A percentile compares a stretch with the other conserved stretches of the same genome.
phyloP scores from a whole-genome alignment of 2,113 vertebrate genomes.

The Ardeotis arabs region DNA sequence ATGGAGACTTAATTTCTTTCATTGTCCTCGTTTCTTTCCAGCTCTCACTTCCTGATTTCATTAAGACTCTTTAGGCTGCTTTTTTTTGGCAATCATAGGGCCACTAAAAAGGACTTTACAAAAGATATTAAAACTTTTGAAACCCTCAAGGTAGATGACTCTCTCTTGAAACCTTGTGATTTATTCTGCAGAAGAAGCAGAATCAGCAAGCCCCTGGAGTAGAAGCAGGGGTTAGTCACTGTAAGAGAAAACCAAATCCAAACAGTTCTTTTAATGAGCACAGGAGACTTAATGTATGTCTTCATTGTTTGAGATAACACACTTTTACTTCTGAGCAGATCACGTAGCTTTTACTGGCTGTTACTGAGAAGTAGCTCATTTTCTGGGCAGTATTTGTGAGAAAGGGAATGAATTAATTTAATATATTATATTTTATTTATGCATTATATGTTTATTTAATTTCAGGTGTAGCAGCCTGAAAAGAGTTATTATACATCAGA shows the following conservation, averaged over 20 bases:
- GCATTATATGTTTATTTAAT: background rate
- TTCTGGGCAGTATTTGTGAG: background rate
- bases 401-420: background rate
- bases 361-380: background rate
- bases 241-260: conserved; percentile 12
- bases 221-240: conserved; percentile 17
- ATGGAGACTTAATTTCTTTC: conserved; percentile 52
- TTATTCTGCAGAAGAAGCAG: conserved; percentile 48
- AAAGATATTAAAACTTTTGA: conserved; percentile 38
- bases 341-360: background rate
- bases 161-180: conserved; percentile 35
- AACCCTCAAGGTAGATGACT: conserved; percentile 35
- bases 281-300: conserved; percentile 1
- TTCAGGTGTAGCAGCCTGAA: background rate
- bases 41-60: conserved; percentile 17
- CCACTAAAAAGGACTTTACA: conserved; percentile 1
- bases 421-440: background rate
- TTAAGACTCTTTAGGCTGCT: conserved; percentile 16
- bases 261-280: conserved; percentile 51
- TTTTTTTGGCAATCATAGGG: conserved; percentile 23
- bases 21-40: conserved; percentile 30
- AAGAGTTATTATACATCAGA: background rate
- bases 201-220: conserved; percentile 22
- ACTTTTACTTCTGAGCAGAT: background rate
- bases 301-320: conserved; percentile 33